Conservation (phyloP, 2,888 invertebrate species). For the Drosophila meridionalis region DNA sequence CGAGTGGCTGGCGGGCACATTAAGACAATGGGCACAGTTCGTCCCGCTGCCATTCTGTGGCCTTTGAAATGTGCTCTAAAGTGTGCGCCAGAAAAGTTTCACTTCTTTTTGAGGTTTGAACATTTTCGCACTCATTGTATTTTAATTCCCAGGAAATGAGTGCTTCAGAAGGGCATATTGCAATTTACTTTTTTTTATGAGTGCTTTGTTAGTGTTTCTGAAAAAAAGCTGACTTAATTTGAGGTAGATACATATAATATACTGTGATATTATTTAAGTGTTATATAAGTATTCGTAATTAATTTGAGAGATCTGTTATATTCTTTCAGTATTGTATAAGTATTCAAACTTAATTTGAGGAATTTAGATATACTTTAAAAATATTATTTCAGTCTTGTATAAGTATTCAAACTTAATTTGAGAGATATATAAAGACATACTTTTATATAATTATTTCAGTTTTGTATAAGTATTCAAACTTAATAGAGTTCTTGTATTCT, state of each 20-base stretch:
- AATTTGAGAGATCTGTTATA: too few species aligned
- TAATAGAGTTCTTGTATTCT: neutral
- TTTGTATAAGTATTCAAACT: neutral
- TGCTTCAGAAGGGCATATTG: constrained; percentile 16
- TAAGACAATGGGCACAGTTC: constrained; percentile 55
- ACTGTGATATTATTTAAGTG: neutral
- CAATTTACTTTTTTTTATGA: neutral
- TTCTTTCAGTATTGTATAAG: too few species aligned
- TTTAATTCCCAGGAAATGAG: constrained; percentile 18
- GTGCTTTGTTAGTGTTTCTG: neutral
- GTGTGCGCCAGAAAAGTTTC: constrained; percentile 47
- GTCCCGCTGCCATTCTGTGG: constrained; percentile 61
- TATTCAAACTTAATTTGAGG: too few species aligned
- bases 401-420: neutral
- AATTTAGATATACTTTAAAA: too few species aligned
- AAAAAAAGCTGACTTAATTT: neutral
- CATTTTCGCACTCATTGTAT: constrained; percentile 44
- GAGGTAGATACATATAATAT: neutral
- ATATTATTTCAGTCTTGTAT: too few species aligned
- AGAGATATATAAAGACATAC: too few species aligned
- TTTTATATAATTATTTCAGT: neutral
- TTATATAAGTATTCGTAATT: neutral
- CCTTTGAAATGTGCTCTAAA: constrained; percentile 63
- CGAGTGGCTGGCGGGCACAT: constrained; percentile 50
- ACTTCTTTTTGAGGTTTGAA: constrained; percentile 14